phyloP scores from a whole-genome alignment of 2,888 invertebrate genomes.

The Leucophenga maculata region DNA sequence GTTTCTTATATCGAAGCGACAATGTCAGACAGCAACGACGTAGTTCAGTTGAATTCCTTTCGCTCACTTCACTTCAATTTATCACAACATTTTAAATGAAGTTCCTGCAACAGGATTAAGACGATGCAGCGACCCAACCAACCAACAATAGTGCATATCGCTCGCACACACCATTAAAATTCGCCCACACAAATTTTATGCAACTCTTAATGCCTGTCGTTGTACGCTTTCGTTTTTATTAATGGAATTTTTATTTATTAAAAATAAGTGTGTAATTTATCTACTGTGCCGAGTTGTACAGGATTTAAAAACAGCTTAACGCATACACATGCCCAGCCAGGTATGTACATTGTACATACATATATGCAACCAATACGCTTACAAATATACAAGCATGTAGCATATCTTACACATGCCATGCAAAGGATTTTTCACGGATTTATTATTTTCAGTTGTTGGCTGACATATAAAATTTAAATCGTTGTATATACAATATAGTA shows the following conservation, averaged over 20 bases:
- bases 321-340: too few relatives aligned
- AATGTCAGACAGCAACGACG: too few relatives aligned
- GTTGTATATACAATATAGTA: background rate
- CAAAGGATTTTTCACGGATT: conserved; percentile 17
- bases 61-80: too few relatives aligned
- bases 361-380: background rate
- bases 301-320: background rate
- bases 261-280: conserved; percentile 41
- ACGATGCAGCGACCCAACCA: too few relatives aligned
- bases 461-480: background rate
- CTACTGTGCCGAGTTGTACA: conserved; percentile 6
- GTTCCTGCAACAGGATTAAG: too few relatives aligned
- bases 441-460: conserved; percentile 7
- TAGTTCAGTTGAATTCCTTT: too few relatives aligned
- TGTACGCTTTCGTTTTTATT: conserved; percentile 5
- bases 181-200: conserved; percentile 4
- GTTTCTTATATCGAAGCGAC: background rate
- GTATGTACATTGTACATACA: background rate
- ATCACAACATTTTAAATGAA: too few relatives aligned
- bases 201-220: background rate
- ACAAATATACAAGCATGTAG: background rate
- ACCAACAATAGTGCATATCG: background rate
- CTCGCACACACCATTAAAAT: background rate
- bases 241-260: conserved; percentile 43
- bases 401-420: background rate